Percentiles rank a stretch among this genome's conserved stretches.
Conservation (phyloP, 2,113 vertebrate genomes). For the Pelvicachromis taeniatus region DNA sequence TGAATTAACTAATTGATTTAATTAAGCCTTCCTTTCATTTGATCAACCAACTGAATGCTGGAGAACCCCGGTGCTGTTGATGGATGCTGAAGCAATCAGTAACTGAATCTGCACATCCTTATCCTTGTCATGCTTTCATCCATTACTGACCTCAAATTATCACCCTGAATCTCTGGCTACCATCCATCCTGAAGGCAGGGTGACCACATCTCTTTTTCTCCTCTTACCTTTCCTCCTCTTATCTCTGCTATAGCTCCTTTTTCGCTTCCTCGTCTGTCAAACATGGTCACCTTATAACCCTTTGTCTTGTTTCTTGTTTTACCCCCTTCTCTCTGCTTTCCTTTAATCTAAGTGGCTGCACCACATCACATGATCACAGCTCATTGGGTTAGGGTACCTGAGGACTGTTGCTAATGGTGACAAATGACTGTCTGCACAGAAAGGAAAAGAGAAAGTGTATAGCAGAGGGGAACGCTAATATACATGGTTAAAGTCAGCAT, state of each 20-base stretch:
- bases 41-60: not conserved
- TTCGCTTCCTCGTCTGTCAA: not conserved
- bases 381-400: slow-evolving; percentile 45
- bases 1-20: slow-evolving; percentile 15
- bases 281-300: not conserved
- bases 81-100: slow-evolving; percentile 32
- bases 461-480: not conserved
- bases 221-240: not conserved
- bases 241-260: not conserved
- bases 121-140: slow-evolving; percentile 1
- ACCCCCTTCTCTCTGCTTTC: not conserved
- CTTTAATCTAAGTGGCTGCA: slow-evolving; percentile 4
- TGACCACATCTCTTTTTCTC: not conserved
- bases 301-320: not conserved
- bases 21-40: slow-evolving; percentile 30
- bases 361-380: slow-evolving; percentile 42
- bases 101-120: slow-evolving; percentile 24
- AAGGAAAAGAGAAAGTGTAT: not conserved
- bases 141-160: slow-evolving; percentile 21
- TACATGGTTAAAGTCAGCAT: slow-evolving; percentile 21
- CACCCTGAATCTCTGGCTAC: slow-evolving; percentile 4
- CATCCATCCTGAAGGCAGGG: not conserved
- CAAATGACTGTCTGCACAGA: slow-evolving; percentile 51
- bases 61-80: not conserved
- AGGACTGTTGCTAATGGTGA: slow-evolving; percentile 72